A percentile compares a stretch with the other conserved stretches of the same genome.
Conservation (phyloP, 2,113 vertebrate genomes). For the Paraplagusia blochii region DNA sequence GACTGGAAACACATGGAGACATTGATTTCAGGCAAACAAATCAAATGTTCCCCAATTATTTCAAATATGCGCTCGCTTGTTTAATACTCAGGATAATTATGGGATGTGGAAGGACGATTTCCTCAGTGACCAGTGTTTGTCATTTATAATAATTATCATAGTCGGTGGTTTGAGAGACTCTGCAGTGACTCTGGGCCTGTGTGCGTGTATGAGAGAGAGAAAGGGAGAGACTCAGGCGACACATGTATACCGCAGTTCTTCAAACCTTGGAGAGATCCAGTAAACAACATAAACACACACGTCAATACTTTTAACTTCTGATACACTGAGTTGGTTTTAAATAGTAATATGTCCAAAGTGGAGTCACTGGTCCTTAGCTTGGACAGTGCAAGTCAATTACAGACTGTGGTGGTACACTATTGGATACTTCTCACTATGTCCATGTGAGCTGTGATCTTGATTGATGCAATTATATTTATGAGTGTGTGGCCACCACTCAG, state of each 20-base stretch:
- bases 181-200: constrained; percentile 7
- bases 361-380: no score
- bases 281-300: constrained; percentile 39
- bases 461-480: no score
- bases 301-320: not conserved
- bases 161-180: constrained; percentile 41
- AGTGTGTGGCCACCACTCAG: no score
- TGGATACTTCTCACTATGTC: no score
- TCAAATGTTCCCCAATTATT: constrained; percentile 37
- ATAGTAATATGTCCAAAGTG: no score
- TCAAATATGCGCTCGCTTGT: constrained; percentile 31
- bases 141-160: constrained; percentile 51
- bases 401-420: no score
- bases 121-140: constrained; percentile 42
- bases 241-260: constrained; percentile 44
- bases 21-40: constrained; percentile 16
- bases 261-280: constrained; percentile 13
- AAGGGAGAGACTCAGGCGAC: constrained; percentile 20
- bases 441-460: no score
- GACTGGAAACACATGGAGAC: constrained; percentile 14
- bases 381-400: no score
- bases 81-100: constrained; percentile 41
- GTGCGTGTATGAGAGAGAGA: constrained; percentile 24
- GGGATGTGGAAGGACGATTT: constrained; percentile 44
- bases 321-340: no score